Conservation (phyloP, 2,888 invertebrate species). For the Sarcophaga carnaria region DNA sequence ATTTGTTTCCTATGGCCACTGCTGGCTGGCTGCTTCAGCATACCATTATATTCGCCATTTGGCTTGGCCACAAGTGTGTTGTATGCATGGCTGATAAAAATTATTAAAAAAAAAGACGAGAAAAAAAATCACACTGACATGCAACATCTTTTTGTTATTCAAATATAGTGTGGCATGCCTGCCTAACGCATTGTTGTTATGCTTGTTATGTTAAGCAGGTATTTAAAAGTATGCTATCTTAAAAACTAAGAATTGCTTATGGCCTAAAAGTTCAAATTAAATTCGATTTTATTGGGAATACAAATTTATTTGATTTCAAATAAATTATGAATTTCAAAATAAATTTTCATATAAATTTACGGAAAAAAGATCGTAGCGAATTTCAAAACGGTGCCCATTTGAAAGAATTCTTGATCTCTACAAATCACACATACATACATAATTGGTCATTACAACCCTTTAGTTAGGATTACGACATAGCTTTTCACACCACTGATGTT, state of each 20-base stretch:
- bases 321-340: too few species aligned
- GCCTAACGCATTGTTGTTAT: background rate
- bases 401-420: too few species aligned
- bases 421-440: too few species aligned
- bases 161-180: background rate
- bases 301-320: too few species aligned
- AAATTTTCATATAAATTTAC: too few species aligned
- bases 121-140: conserved; percentile 28
- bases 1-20: background rate
- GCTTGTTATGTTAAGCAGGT: background rate
- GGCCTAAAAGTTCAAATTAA: too few species aligned
- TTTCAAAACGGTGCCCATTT: too few species aligned
- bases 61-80: background rate
- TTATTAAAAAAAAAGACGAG: conserved; percentile 3
- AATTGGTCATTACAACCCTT: too few species aligned
- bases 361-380: too few species aligned
- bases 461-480: too few species aligned
- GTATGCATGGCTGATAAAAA: conserved; percentile 22
- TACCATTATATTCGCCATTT: background rate
- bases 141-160: conserved; percentile 36
- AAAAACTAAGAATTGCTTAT: background rate
- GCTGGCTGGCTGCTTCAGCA: background rate
- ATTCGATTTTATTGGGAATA: too few species aligned
- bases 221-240: background rate
- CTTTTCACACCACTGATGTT: too few species aligned